phyloP scores from a whole-genome alignment of 2,888 invertebrate species.

The Villa cingulata region DNA sequence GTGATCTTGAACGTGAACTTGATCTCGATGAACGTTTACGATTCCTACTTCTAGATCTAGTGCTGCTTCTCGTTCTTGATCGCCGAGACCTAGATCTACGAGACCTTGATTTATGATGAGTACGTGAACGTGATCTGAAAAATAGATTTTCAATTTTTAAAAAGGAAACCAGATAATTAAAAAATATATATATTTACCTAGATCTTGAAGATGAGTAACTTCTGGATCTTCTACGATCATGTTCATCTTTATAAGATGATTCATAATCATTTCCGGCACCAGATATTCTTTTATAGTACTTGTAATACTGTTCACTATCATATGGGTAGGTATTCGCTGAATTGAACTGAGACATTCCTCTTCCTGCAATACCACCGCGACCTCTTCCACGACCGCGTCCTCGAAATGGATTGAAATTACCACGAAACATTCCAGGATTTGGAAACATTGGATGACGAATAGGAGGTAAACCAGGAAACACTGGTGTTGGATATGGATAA shows the following conservation, averaged over 20 bases:
- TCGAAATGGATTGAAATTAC: slow-evolving; percentile 14
- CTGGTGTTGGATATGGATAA: slow-evolving; percentile 26
- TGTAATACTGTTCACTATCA: slow-evolving; percentile 24
- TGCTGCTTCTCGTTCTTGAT: slow-evolving; percentile 3
- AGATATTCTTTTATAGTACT: slow-evolving; percentile 47
- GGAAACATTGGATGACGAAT: slow-evolving; percentile 25
- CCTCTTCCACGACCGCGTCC: slow-evolving; percentile 37
- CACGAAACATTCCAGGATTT: slow-evolving; percentile 19
- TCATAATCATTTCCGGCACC: slow-evolving; percentile 41
- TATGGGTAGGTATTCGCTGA: slow-evolving; percentile 24
- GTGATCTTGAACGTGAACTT: slow-evolving; percentile 5
- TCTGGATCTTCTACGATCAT: slow-evolving; percentile 24
- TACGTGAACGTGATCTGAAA: slow-evolving; percentile 14
- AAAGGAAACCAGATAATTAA: not conserved
- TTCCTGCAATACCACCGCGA: slow-evolving; percentile 25
- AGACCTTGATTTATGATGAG: slow-evolving; percentile 8
- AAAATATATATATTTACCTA: slow-evolving; percentile 1
- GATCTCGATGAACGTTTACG: slow-evolving; percentile 16
- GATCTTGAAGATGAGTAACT: slow-evolving; percentile 22
- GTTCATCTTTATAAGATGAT: slow-evolving; percentile 33
- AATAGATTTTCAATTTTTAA: not conserved
- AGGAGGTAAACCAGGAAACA: slow-evolving; percentile 28
- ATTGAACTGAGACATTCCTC: slow-evolving; percentile 18
- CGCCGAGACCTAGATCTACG: slow-evolving; percentile 8
- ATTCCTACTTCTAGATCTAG: slow-evolving; percentile 7